Conservation (phyloP, 2,113 vertebrate genomes). For the Brevimyrus niger region DNA sequence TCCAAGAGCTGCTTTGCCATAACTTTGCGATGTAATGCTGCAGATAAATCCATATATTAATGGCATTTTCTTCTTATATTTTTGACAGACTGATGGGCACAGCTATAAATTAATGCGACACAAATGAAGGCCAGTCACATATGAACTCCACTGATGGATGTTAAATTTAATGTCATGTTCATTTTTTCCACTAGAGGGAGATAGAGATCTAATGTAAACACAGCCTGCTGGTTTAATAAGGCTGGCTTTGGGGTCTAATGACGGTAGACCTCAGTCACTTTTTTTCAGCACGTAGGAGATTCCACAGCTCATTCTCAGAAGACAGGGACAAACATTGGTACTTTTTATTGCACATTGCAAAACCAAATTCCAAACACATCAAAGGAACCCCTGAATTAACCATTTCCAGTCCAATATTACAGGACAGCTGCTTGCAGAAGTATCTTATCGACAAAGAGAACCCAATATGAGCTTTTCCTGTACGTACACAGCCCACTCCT, state of each 20-base stretch:
- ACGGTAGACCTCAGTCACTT: neutral
- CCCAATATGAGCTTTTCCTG: neutral
- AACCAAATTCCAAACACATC: neutral
- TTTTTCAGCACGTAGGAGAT: neutral
- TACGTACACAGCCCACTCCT: neutral
- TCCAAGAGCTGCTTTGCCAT: neutral
- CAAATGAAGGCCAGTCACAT: neutral
- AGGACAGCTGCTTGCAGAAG: neutral
- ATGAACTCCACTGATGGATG: neutral
- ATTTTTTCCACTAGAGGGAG: slow-evolving; percentile 18
- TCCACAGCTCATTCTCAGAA: neutral
- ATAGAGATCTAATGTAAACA: slow-evolving; percentile 5
- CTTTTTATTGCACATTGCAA: neutral
- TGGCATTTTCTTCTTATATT: neutral
- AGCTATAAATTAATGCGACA: neutral
- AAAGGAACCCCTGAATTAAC: neutral
- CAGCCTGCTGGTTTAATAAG: neutral
- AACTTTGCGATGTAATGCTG: neutral
- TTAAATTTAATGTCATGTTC: neutral
- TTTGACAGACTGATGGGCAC: neutral
- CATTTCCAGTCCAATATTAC: neutral
- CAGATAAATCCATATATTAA: neutral
- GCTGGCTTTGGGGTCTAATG: neutral
- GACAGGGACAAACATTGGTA: neutral
- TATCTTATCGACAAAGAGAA: neutral